A percentile compares a stretch with the other conserved stretches of the same genome.
Conservation (phyloP, 2,113 vertebrate genomes). For the Neogobius melanostomus region DNA sequence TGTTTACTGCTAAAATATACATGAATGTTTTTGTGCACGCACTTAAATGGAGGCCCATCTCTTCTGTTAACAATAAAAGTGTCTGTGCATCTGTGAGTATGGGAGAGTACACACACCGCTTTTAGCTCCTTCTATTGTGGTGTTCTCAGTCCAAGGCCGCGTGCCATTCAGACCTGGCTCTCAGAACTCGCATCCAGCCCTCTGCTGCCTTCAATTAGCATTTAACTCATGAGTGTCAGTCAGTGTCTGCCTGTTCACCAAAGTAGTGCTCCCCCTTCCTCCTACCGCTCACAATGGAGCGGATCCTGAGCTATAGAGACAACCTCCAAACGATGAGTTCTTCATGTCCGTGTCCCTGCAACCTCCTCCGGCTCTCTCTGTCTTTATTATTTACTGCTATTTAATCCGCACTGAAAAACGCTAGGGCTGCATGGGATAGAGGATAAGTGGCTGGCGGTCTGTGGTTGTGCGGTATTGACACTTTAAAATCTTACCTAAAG, state of each 20-base stretch:
- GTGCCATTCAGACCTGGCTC: conserved; percentile 63
- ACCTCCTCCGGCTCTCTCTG: conserved; percentile 18
- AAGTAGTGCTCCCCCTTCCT: conserved; percentile 30
- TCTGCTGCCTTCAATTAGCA: conserved; percentile 72
- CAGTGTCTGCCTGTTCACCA: conserved; percentile 52
- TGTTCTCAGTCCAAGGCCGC: conserved; percentile 66
- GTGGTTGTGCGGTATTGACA: background rate
- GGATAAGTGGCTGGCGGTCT: background rate
- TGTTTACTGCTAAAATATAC: conserved; percentile 9
- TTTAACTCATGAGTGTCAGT: conserved; percentile 77
- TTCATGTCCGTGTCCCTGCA: conserved; percentile 19
- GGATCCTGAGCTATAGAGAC: conserved; percentile 20
- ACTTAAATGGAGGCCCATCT: conserved; percentile 15
- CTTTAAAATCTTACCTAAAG: background rate
- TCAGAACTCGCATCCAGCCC: conserved; percentile 65
- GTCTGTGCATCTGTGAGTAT: conserved; percentile 22
- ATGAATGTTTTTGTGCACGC: conserved; percentile 1
- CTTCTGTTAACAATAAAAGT: conserved; percentile 31
- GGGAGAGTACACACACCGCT: conserved; percentile 35
- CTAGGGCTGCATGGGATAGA: background rate
- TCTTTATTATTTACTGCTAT: conserved; percentile 7
- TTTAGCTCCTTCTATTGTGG: conserved; percentile 65
- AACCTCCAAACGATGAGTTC: conserved; percentile 30
- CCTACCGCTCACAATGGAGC: conserved; percentile 22
- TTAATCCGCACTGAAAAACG: conserved; percentile 1